A percentile compares a stretch with the other conserved stretches of the same genome.
phyloP scores from a whole-genome alignment of 2,888 invertebrate species.

The Chaitophorus viminalis region DNA sequence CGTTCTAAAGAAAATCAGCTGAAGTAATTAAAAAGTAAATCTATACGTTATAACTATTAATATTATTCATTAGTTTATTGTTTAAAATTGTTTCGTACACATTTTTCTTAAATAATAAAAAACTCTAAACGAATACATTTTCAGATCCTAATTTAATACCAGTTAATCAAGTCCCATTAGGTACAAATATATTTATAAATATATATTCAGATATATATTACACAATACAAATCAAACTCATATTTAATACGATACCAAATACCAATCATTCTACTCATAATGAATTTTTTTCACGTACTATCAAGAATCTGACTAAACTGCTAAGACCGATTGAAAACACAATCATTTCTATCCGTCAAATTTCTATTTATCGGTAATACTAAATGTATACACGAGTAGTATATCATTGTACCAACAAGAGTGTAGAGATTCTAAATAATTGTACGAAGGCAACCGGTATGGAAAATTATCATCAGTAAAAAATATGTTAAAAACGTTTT shows the following conservation, averaged over 20 bases:
- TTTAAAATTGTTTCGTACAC: too few species aligned
- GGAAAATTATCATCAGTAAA: background rate
- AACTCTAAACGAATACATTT: too few species aligned
- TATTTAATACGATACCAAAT: background rate
- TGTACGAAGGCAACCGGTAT: background rate
- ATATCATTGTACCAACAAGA: too few species aligned
- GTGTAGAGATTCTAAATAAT: background rate
- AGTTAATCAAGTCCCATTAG: background rate
- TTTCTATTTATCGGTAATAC: background rate
- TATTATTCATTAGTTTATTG: too few species aligned
- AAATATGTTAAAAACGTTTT: too few species aligned
- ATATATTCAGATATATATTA: background rate
- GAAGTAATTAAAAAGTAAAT: background rate
- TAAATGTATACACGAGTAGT: background rate
- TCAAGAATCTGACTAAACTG: background rate
- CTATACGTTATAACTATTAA: background rate
- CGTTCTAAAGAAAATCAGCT: too few species aligned
- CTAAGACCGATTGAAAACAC: slow-evolving; percentile 23
- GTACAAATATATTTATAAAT: background rate
- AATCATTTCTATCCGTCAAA: too few species aligned
- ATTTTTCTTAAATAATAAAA: too few species aligned
- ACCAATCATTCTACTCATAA: background rate
- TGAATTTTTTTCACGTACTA: background rate
- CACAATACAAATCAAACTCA: background rate
- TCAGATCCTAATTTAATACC: too few species aligned